phyloP scores from a whole-genome alignment of 2,888 invertebrate genomes.

The Drosophila seclusa region DNA sequence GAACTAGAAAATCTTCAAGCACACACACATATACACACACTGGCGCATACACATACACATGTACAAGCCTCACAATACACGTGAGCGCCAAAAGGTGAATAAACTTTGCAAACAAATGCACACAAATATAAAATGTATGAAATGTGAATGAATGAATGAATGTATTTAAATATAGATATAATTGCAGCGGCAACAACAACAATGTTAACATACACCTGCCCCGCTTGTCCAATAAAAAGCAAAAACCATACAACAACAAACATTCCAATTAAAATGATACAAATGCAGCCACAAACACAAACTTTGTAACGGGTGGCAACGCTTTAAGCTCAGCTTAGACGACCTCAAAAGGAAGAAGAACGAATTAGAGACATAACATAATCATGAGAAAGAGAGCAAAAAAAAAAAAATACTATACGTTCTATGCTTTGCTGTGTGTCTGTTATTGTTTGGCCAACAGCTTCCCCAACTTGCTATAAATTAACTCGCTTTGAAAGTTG shows the following conservation, averaged over 20 bases:
- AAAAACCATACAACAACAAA: slow-evolving; percentile 58
- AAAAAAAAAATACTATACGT: slow-evolving; percentile 42
- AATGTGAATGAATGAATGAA: slow-evolving; percentile 14
- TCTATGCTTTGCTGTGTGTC: slow-evolving; percentile 10
- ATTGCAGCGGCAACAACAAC: slow-evolving; percentile 25
- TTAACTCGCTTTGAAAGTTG: slow-evolving; percentile 77
- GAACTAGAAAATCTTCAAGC: slow-evolving; percentile 54
- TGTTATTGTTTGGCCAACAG: slow-evolving; percentile 59
- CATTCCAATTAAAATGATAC: slow-evolving; percentile 71
- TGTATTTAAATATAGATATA: slow-evolving; percentile 14
- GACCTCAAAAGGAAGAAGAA: slow-evolving; percentile 43
- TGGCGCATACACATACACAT: slow-evolving; percentile 17
- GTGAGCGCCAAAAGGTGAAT: slow-evolving; percentile 76
- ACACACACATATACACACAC: slow-evolving; percentile 20
- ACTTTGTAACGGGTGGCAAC: slow-evolving; percentile 48
- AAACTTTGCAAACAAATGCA: slow-evolving; percentile 66
- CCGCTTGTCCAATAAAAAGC: slow-evolving; percentile 34
- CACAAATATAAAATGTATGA: slow-evolving; percentile 19
- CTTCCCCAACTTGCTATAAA: slow-evolving; percentile 70
- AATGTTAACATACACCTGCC: slow-evolving; percentile 33
- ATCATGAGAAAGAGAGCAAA: slow-evolving; percentile 49
- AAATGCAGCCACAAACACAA: slow-evolving; percentile 45
- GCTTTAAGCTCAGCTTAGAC: slow-evolving; percentile 53
- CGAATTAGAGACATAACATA: slow-evolving; percentile 55
- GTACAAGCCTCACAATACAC: slow-evolving; percentile 47